phyloP scores from a whole-genome alignment of 2,113 vertebrate genomes.

The Hypanus sabinus region DNA sequence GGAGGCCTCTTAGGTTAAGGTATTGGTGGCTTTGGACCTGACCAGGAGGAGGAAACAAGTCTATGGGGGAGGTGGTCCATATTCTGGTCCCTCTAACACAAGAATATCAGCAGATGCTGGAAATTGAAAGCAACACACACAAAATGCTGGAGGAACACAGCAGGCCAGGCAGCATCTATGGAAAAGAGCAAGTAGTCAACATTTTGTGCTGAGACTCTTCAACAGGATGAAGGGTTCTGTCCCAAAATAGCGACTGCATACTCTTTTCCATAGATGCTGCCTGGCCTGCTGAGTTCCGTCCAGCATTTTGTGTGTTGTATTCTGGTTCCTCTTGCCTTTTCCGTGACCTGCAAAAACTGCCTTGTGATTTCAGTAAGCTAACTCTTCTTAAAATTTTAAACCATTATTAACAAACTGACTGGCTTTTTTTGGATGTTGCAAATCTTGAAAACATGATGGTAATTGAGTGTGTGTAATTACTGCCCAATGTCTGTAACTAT shows the following conservation, averaged over 20 bases:
- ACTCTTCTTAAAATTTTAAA: not conserved
- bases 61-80: not conserved
- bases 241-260: no score
- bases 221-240: no score
- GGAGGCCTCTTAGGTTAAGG: not conserved
- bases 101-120: no score
- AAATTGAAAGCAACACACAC: no score
- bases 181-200: no score
- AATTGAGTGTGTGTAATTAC: not conserved
- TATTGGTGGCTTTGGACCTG: not conserved
- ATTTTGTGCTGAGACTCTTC: no score
- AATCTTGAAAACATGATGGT: not conserved
- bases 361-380: not conserved
- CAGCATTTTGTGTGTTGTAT: no score
- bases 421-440: not conserved
- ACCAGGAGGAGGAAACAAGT: not conserved
- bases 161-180: no score
- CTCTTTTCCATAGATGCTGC: no score
- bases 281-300: no score
- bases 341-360: not conserved
- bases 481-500: not conserved
- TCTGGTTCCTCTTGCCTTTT: not conserved
- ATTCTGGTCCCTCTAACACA: no score
- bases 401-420: not conserved
- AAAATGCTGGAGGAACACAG: no score